phyloP scores from a whole-genome alignment of 2,113 vertebrate species.

The Mellivora capensis region DNA sequence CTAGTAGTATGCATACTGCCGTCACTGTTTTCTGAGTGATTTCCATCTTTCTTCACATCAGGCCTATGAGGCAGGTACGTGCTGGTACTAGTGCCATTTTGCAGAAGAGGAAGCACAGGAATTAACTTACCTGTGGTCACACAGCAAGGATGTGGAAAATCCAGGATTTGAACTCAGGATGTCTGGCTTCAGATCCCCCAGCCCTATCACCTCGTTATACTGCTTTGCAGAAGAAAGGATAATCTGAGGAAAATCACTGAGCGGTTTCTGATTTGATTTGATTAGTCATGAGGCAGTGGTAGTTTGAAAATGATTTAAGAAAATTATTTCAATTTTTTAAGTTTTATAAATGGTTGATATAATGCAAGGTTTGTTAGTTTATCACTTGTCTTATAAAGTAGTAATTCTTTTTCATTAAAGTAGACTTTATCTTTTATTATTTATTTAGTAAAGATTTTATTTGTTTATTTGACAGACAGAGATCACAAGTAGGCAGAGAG shows the following conservation, averaged over 20 bases:
- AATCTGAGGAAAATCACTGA: not conserved
- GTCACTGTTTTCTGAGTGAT: not conserved
- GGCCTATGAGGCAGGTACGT: not conserved
- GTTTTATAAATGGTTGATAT: not conserved
- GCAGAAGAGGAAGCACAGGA: not conserved
- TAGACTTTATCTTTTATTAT: not conserved
- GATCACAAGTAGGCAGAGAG: no score
- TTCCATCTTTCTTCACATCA: not conserved
- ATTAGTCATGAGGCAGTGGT: not conserved
- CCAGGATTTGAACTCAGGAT: not conserved
- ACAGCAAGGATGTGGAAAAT: not conserved
- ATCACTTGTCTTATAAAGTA: not conserved
- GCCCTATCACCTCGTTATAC: not conserved
- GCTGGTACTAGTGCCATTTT: not conserved
- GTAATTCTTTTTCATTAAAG: slow-evolving; percentile 8
- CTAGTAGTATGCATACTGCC: not conserved
- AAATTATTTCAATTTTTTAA: not conserved
- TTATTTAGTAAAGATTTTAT: no score
- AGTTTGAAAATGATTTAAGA: slow-evolving; percentile 2
- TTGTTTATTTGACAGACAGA: no score
- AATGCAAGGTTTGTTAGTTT: slow-evolving; percentile 1
- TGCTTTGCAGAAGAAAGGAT: not conserved
- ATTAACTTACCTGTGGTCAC: not conserved
- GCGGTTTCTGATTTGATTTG: not conserved
- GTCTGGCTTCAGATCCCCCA: not conserved